Base-by-base conservation (phyloP, 1,140 invertebrate genomes). In the Bicyclus anynana region DNA sequence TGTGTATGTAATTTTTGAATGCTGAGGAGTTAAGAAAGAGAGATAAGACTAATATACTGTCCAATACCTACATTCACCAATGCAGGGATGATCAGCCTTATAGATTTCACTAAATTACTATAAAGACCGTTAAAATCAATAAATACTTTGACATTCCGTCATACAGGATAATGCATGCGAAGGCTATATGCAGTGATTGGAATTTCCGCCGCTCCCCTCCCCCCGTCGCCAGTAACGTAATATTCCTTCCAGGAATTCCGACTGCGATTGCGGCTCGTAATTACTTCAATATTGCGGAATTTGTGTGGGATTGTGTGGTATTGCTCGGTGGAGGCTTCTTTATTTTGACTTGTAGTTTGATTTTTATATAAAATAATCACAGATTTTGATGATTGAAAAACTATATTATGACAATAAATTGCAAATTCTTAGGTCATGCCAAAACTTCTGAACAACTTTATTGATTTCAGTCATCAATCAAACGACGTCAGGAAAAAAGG, bases 161-260 rank as follows among this genome's bases (percentile, higher is more conserved):
- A 18, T 20, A n/a, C 10, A 12, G 18, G 13, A 44, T 44, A 44
- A 20, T 20, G 40, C 40, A 44, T 44, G 40, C 40, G 5, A 9
- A 44, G 17, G 40, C 40, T 4, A 4, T 20, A 20, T 44, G 40
- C 40, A 44, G 40, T 20, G 40, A 44, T 44, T 20, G 40, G 40
- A 44, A 44, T 44, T 44, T 20, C 10, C 40, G n/a, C n/a, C n/a
- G n/a, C 33, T 18, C 16, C 16, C 37, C 33, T 14, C 0, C 37
- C 16, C 14, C 16, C 18, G 4, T 20, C 18, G 9, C 5, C 40
- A 44, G 16, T 44, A 44, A 44, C 40, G 40, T 44, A 20, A 44
- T 44, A 44, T 44, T 44, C 40, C 16, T 44, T 44, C 40, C 40
- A 2, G 40, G 40, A 44, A 44, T 44, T 18, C 18, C 17, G 7